Base-by-base conservation (phyloP, 1,140 invertebrate genomes). In the Armadillidium nasatum region DNA sequence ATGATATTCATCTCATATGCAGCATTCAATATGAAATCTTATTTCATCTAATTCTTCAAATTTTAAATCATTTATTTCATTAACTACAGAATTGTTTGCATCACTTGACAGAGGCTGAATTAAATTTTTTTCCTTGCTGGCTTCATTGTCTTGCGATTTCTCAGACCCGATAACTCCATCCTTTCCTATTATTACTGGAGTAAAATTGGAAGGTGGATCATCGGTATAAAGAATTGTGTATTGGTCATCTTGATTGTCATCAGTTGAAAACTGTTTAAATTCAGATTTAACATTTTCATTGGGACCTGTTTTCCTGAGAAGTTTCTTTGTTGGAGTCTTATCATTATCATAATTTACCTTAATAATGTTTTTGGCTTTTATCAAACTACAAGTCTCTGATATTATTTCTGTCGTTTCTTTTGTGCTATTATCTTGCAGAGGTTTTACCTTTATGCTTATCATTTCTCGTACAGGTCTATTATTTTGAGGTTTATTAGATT, bases 151-250 rank as follows among this genome's bases (percentile, higher is more conserved):
- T 33, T 33, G 1, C 1, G 33, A 33, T 60, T 60, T 19, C 2
- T 60, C 50, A 60, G 19, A 60, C 2, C 19, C 50, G 33, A 33
- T 33, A 3, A 19, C 50, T 60, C 50, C 50, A 60, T 15, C 50
- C 19, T 13, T 60, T 60, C 50, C 50, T 60, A 60, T 60, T 60
- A 19, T 60, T 60, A 60, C 50, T 15, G 0, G 50, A 60, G 50
- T 60, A 60, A 60, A 60, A 60, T 60, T 60, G 50, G 50, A 60
- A 60, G 50, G 50, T 60, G 50, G 50, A 60, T 2, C 50, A 60
- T 60, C 50, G 11, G 19, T 19, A 19, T 19, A 60, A 60, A 60
- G 50, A 60, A 60, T 4, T 60, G 50, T 13, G 50, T 19, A 60
- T 60, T 60, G 50, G 50, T 60, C 50, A 19, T 19, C 50, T 7